Evolutionary conservation across 2,113 vertebrate genomes (phyloP), one percentile per base, ranked within the genome.

Genomic region (Ceyx margarethae): DNA sequence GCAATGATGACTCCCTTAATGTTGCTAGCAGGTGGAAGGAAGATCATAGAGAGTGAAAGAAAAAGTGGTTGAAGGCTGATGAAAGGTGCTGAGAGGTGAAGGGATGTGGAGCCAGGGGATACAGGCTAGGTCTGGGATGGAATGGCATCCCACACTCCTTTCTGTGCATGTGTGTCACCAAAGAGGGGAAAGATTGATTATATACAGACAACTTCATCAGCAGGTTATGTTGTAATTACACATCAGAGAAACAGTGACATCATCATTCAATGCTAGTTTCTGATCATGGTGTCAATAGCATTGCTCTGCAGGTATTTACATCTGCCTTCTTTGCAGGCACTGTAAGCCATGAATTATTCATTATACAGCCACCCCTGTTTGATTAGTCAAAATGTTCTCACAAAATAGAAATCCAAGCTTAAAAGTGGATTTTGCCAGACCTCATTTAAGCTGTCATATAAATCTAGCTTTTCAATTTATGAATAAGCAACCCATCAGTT

Each of bases 401-500:
- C 87, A 88, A 84, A 73, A 62, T 62, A 74, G 33, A 75, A 92
- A 93, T 18, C 21, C 4, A 4, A 89, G 62, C 50, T 89, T 84
- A 91, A 75, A 79, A 90, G 48, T 57, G 26, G 48, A 91, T 93
- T 95, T 90, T 89, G 76, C 64, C 61, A 77, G 48, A 91, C 65
- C 28, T 69, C 81, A 90, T 95, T 95, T 96, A 93, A 89, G 64
- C 37, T 56, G 86, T 92, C 85, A 62, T 12, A 48, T 37, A 68
- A 92, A 54, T 64, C 26, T 83, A 57, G 20, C 23, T 66, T 82
- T 95, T 95, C 84, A 85, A 80, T 92, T 91, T 96, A 82, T 80
- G 81, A 91, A 86, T 74, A 90, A 90, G 62, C 21, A 90, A 71
- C 79, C 65, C 65, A 54, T 81, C 89, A 85, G 45, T 79, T 88